Evolutionary conservation across 2,113 vertebrate genomes (phyloP).

Genomic region (Aegypius monachus): DNA sequence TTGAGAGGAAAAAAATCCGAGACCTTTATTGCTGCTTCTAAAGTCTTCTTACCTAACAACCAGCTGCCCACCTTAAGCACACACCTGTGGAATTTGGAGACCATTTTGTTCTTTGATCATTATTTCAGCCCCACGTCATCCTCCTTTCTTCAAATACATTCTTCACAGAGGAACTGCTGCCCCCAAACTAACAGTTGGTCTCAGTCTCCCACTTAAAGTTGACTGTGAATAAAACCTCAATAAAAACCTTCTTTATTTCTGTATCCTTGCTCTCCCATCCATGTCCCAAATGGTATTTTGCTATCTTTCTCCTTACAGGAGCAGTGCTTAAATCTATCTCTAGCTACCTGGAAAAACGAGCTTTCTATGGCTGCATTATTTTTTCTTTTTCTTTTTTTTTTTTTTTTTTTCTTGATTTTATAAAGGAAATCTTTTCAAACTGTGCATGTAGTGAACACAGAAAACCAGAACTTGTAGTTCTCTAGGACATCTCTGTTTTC

Average conservation of each 20-base stretch:
- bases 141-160: not conserved
- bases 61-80: not conserved
- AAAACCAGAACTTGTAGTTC: not conserved
- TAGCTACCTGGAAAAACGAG: not conserved
- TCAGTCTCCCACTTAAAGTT: not conserved
- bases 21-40: not conserved
- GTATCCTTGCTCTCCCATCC: not conserved
- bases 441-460: not conserved
- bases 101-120: not conserved
- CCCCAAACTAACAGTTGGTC: not conserved
- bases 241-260: not conserved
- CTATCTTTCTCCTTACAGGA: not conserved
- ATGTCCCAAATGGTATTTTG: not conserved
- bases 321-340: not conserved
- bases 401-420: not conserved
- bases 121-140: not conserved
- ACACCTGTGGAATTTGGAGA: not conserved
- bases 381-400: too few relatives aligned
- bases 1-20: not conserved
- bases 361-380: not conserved
- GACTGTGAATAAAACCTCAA: not conserved
- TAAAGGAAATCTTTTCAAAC: conserved; percentile 2
- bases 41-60: not conserved
- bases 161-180: not conserved
- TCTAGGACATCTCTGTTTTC: conserved; percentile 59